Evolutionary conservation across 2,888 invertebrate genomes (phyloP).

Genomic region (Plemyria rubiginata): DNA sequence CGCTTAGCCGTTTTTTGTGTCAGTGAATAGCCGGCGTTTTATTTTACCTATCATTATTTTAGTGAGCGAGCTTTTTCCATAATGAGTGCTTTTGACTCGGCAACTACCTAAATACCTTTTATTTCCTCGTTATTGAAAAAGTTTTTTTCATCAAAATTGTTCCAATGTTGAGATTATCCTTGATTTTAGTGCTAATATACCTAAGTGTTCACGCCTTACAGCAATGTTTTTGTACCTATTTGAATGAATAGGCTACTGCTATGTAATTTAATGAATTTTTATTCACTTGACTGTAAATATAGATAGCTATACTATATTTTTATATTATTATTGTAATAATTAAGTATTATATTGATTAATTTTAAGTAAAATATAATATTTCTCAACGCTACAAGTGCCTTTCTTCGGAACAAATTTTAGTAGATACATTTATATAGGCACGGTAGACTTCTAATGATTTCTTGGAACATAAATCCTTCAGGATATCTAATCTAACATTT

Average conservation of each 20-base stretch:
- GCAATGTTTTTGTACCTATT: constrained; percentile 48
- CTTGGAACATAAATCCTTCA: neutral
- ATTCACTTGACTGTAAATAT: constrained; percentile 75
- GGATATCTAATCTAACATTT: neutral
- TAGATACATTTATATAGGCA: constrained; percentile 15
- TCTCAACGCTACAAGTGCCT: constrained; percentile 71
- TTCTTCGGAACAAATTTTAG: constrained; percentile 28
- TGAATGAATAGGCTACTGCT: constrained; percentile 47
- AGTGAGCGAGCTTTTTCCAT: constrained; percentile 46
- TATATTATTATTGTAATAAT: constrained; percentile 73
- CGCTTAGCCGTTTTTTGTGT: constrained; percentile 5
- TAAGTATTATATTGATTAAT: constrained; percentile 67
- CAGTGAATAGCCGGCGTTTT: constrained; percentile 37
- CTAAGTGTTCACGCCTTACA: constrained; percentile 63
- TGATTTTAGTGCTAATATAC: constrained; percentile 50
- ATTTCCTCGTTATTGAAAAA: constrained; percentile 45
- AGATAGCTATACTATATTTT: constrained; percentile 81
- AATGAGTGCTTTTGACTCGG: constrained; percentile 37
- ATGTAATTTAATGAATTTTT: constrained; percentile 66
- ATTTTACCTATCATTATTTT: constrained; percentile 52
- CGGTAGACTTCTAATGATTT: neutral
- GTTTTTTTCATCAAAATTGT: constrained; percentile 47
- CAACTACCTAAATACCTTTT: constrained; percentile 25
- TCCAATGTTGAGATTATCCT: constrained; percentile 43
- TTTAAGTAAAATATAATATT: constrained; percentile 61